Percentiles rank a stretch among this genome's conserved stretches.
Conservation (phyloP, 2,888 invertebrate genomes). For the Drosophila kanekoi region DNA sequence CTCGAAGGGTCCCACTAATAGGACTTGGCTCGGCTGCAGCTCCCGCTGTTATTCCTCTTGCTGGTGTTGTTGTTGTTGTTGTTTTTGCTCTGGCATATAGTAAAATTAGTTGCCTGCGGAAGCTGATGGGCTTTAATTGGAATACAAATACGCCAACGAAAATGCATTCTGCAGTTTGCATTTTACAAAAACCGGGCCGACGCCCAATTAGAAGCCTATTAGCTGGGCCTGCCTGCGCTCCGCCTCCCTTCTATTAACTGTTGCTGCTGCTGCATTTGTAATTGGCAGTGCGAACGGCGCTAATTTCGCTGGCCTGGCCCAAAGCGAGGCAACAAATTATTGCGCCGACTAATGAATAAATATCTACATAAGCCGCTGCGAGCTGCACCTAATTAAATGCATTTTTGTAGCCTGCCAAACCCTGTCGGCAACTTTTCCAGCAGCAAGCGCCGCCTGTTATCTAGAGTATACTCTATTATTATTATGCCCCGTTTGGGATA, state of each 20-base stretch:
- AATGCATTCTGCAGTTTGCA: conserved; percentile 28
- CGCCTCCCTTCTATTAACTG: conserved; percentile 9
- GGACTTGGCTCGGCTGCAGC: conserved; percentile 10
- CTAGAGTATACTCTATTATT: conserved; percentile 38
- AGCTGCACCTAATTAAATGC: conserved; percentile 50
- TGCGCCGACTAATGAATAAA: conserved; percentile 70
- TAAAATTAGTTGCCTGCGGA: conserved; percentile 66
- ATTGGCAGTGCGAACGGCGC: conserved; percentile 52
- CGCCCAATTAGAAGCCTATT: conserved; percentile 73
- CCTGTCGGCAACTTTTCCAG: conserved; percentile 9
- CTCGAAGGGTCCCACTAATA: conserved; percentile 30
- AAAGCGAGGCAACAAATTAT: conserved; percentile 62
- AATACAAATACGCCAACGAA: conserved; percentile 40
- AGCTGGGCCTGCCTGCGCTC: conserved; percentile 31
- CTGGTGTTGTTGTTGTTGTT: conserved; percentile 18
- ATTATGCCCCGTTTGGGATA: not conserved
- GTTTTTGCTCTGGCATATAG: conserved; percentile 39
- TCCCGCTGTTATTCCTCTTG: conserved; percentile 2
- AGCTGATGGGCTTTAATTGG: conserved; percentile 72
- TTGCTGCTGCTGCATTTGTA: conserved; percentile 36
- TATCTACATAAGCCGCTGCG: conserved; percentile 38
- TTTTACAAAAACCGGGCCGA: conserved; percentile 27
- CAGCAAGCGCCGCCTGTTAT: not conserved
- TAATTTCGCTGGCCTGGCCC: conserved; percentile 48
- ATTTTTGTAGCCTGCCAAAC: conserved; percentile 34